Evolutionary conservation across 2,888 invertebrate species (phyloP).

Genomic region (Sphaerophoria rueppellii): DNA sequence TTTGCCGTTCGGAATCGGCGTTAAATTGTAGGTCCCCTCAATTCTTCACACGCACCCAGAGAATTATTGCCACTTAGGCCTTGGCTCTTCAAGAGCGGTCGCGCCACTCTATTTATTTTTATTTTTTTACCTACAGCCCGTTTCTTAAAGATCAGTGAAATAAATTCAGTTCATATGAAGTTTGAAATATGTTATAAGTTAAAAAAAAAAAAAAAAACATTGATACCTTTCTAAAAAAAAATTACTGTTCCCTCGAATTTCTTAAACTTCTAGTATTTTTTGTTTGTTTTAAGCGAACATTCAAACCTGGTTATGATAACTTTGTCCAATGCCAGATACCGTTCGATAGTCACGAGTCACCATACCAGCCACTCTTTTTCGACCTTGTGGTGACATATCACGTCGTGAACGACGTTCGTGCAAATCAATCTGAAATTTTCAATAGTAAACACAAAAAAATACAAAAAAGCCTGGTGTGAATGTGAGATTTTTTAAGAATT

Average conservation of each 20-base stretch:
- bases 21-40: no score
- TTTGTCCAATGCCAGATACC: slow-evolving; percentile 83
- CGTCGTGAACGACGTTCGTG: slow-evolving; percentile 90
- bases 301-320: slow-evolving; percentile 83
- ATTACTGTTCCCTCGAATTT: slow-evolving; percentile 5
- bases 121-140: no score
- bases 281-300: slow-evolving; percentile 50
- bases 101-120: no score
- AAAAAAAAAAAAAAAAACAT: no score
- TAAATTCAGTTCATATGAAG: no score
- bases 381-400: slow-evolving; percentile 91
- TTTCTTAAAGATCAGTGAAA: no score
- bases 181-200: no score
- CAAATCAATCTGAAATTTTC: slow-evolving; percentile 83
- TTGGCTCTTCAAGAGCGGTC: no score
- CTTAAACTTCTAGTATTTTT: slow-evolving; percentile 20
- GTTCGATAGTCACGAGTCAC: slow-evolving; percentile 84
- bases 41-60: no score
- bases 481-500: slow-evolving; percentile 1
- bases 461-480: slow-evolving; percentile 4
- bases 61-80: no score
- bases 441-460: slow-evolving; percentile 52
- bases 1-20: no score
- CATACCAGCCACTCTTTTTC: slow-evolving; percentile 87
- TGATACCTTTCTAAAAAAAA: background rate